Base-by-base conservation (phyloP, 2,888 invertebrate genomes). In the Agonopterix subpropinquella region DNA sequence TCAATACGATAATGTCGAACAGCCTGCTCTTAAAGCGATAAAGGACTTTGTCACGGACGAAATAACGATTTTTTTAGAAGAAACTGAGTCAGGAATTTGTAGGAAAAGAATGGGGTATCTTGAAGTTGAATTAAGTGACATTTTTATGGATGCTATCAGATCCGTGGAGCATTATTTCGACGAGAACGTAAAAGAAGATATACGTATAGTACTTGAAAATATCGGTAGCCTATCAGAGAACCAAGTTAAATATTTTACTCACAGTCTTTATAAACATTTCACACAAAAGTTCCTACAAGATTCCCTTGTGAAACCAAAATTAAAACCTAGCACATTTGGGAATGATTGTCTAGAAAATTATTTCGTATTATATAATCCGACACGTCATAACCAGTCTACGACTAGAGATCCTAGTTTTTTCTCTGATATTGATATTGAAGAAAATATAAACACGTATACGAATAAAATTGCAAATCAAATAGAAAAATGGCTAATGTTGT, bases 401-500 rank as follows among this genome's bases (percentile, higher is more conserved):
- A 28, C 1, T 4, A 28, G 28, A 28, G 28, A 28, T 28, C 28
- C 7, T 7, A 18, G 18, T 18, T 18, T 18, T 18, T 18, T 18
- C 18, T 4, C 18, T 37, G 37, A 37, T n/a, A n/a, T n/a, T n/a
- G 13, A 13, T 36, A 15, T 9, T 8, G 37, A 41, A 11, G 8
- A n/a, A 7, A 44, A 41, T 35, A 10, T 35, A 7, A 37, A 43
- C 13, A 11, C 15, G 9, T 51, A 43, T 47, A 13, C 39, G 8
- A 43, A 37, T n/a, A 9, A 43, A 11, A 43, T 51, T 37, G 36
- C 44, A 35, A 18, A 28, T 11, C 11, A 39, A 37, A 44, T 47
- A 36, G 35, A 53, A 8, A 37, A 51, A 10, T 59, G 59, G 59
- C 43, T 59, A 10, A n/a, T 8, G 15, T 46, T 44, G 5, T 42